A percentile compares a stretch with the other conserved stretches of the same genome.
Conservation (phyloP, 2,888 invertebrate genomes). For the Phasia obesa region DNA sequence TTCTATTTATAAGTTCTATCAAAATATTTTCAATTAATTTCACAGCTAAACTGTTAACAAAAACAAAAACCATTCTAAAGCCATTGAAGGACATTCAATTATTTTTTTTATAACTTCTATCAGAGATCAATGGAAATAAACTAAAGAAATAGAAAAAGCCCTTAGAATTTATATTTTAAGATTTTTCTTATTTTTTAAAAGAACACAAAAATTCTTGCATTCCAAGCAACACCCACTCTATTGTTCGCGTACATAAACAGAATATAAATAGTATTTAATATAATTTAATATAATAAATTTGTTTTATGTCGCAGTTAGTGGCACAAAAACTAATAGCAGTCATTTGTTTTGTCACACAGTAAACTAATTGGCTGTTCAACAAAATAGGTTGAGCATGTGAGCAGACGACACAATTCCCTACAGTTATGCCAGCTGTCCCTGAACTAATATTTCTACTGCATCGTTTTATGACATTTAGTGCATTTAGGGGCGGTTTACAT, state of each 20-base stretch:
- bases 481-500: no score
- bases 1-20: no score
- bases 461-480: no score
- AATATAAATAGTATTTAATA: neutral
- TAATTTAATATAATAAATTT: conserved; percentile 63
- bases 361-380: conserved; percentile 59
- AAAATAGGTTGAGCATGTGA: conserved; percentile 26
- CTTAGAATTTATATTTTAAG: conserved; percentile 10
- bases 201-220: neutral
- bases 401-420: conserved; percentile 15
- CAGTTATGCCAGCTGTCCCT: neutral
- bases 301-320: conserved; percentile 52
- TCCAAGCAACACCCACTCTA: neutral
- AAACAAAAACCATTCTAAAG: no score
- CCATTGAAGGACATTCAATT: no score
- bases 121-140: no score
- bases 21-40: no score
- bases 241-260: conserved; percentile 17
- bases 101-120: neutral
- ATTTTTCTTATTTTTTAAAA: neutral
- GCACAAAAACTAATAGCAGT: conserved; percentile 58
- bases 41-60: no score
- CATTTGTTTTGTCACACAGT: conserved; percentile 59
- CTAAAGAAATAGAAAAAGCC: neutral
- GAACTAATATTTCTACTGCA: neutral